Evolutionary conservation across 1,140 invertebrate species (phyloP).

Genomic region (Drosophila ohnishii): DNA sequence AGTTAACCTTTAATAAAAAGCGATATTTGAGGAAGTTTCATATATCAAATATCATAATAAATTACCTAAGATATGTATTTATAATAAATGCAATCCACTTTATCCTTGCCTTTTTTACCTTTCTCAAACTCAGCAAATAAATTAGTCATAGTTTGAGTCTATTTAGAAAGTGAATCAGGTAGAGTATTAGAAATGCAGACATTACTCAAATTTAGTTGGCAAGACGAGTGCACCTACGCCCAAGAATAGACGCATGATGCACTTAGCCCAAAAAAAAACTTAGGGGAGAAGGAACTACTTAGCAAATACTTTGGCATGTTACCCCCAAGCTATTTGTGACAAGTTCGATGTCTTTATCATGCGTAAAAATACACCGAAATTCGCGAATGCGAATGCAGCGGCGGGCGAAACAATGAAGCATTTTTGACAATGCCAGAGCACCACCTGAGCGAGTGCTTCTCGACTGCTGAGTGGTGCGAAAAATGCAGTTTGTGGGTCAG

Average conservation of each 20-base stretch:
- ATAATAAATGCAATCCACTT: background rate
- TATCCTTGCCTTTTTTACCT: background rate
- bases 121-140: background rate
- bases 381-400: conserved; percentile 58
- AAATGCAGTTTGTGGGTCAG: conserved; percentile 73
- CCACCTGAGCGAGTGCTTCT: conserved; percentile 35
- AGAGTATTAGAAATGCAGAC: conserved; percentile 34
- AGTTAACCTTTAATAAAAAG: background rate
- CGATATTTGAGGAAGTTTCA: background rate
- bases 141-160: conserved; percentile 15
- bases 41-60: background rate
- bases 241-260: conserved; percentile 77
- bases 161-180: conserved; percentile 59
- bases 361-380: conserved; percentile 68
- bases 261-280: conserved; percentile 34
- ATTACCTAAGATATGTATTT: background rate
- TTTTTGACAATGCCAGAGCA: conserved; percentile 75
- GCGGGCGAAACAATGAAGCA: conserved; percentile 54
- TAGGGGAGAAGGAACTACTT: conserved; percentile 38
- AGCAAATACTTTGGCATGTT: conserved; percentile 63
- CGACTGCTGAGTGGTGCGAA: conserved; percentile 60
- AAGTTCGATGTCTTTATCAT: conserved; percentile 82
- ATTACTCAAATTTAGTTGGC: conserved; percentile 61
- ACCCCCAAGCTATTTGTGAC: conserved; percentile 72
- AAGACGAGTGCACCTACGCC: conserved; percentile 53